phyloP scores from a whole-genome alignment of 1,140 invertebrate genomes.

The Limonius californicus region DNA sequence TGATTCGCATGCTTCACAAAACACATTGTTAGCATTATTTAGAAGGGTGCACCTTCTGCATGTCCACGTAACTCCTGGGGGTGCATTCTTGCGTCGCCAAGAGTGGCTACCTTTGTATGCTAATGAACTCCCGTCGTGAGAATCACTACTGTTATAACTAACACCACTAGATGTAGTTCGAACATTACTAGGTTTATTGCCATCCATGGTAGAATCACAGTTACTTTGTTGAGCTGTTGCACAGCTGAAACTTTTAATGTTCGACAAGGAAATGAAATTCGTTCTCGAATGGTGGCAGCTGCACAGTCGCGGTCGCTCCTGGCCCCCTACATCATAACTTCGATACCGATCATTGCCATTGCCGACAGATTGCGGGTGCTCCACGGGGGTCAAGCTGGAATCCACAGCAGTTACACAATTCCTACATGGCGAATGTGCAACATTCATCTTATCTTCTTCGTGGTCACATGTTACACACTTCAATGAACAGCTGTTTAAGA shows the following conservation, averaged over 20 bases:
- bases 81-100: conserved; percentile 36
- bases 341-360: conserved; percentile 27
- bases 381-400: conserved; percentile 34
- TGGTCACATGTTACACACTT: conserved; percentile 38
- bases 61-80: conserved; percentile 64
- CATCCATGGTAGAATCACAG: conserved; percentile 35
- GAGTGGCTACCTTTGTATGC: conserved; percentile 26
- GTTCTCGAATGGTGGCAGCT: conserved; percentile 16
- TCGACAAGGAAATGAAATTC: conserved; percentile 37
- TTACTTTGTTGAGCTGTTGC: conserved; percentile 37
- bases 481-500: neutral
- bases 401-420: conserved; percentile 32
- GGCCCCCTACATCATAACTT: conserved; percentile 36
- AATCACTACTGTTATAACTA: conserved; percentile 24
- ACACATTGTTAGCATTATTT: conserved; percentile 63
- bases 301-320: conserved; percentile 18
- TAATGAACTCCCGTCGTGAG: conserved; percentile 21
- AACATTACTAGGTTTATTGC: conserved; percentile 41
- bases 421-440: conserved; percentile 41
- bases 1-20: conserved; percentile 71
- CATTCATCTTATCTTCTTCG: conserved; percentile 36
- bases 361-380: conserved; percentile 34
- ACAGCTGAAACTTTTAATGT: conserved; percentile 43
- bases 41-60: conserved; percentile 84
- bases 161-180: conserved; percentile 44